Evolutionary conservation across 2,797 vertebrate genomes (phyloP).

Genomic region (Protonibea diacanthus): DNA sequence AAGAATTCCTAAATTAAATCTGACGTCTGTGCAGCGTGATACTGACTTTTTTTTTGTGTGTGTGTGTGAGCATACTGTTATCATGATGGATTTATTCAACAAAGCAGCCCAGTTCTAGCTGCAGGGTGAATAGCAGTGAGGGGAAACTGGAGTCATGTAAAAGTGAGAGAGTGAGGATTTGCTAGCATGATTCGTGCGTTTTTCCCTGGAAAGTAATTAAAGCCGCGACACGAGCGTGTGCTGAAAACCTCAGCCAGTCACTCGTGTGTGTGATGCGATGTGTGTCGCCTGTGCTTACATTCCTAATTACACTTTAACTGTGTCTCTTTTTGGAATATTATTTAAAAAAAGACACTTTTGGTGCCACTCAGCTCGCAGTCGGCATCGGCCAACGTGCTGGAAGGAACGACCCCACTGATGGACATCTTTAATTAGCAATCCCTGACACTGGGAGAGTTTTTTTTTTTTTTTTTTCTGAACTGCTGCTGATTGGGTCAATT

Average conservation of each 20-base stretch:
- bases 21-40: slow-evolving; percentile 40
- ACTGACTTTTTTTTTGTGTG: slow-evolving; percentile 47
- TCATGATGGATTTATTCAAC: slow-evolving; percentile 62
- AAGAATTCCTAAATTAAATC: slow-evolving; percentile 58
- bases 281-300: slow-evolving; percentile 49
- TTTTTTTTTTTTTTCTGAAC: slow-evolving; percentile 42
- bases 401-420: slow-evolving; percentile 64
- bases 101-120: slow-evolving; percentile 34
- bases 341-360: slow-evolving; percentile 63
- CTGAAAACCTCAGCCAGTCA: slow-evolving; percentile 57
- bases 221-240: slow-evolving; percentile 49
- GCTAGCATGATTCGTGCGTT: slow-evolving; percentile 53
- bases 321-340: slow-evolving; percentile 65
- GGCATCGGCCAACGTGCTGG: slow-evolving; percentile 37
- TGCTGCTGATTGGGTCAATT: slow-evolving; percentile 78
- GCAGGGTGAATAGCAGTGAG: slow-evolving; percentile 29
- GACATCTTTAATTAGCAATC: slow-evolving; percentile 77
- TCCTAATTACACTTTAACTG: slow-evolving; percentile 74
- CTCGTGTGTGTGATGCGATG: slow-evolving; percentile 50
- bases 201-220: slow-evolving; percentile 71
- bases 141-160: slow-evolving; percentile 45
- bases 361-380: slow-evolving; percentile 63
- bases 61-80: slow-evolving; percentile 49
- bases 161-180: slow-evolving; percentile 52
- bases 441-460: slow-evolving; percentile 47